Conservation (phyloP, 2,797 vertebrate species). For the Okamejei kenojei region DNA sequence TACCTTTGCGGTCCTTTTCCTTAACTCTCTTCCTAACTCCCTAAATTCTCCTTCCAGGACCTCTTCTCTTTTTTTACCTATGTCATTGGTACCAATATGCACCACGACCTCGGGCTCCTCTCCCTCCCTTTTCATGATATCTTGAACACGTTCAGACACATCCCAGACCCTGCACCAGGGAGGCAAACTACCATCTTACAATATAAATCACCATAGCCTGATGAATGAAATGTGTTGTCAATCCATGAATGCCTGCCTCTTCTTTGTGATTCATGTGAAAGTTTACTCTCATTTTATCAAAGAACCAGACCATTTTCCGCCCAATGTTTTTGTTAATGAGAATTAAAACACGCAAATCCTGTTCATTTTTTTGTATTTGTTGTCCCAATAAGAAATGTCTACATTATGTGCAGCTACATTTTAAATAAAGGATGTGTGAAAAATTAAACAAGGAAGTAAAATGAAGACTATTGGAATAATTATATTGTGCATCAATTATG, state of each 20-base stretch:
- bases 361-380: no score
- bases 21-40: no score
- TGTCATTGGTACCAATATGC: no score
- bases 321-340: neutral
- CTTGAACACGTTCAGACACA: no score
- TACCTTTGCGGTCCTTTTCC: no score
- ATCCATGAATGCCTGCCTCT: neutral
- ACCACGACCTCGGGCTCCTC: no score
- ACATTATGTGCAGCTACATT: neutral
- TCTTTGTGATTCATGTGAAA: neutral
- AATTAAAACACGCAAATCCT: neutral
- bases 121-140: no score
- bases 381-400: neutral
- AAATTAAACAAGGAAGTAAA: neutral
- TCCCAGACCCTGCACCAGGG: no score
- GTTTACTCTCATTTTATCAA: neutral
- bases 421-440: neutral
- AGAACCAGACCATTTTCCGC: neutral
- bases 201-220: neutral
- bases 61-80: no score
- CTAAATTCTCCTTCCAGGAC: no score
- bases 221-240: neutral
- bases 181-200: no score
- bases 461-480: neutral
- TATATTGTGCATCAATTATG: no score